phyloP scores from a whole-genome alignment of 2,797 vertebrate genomes.

The Columba guinea region DNA sequence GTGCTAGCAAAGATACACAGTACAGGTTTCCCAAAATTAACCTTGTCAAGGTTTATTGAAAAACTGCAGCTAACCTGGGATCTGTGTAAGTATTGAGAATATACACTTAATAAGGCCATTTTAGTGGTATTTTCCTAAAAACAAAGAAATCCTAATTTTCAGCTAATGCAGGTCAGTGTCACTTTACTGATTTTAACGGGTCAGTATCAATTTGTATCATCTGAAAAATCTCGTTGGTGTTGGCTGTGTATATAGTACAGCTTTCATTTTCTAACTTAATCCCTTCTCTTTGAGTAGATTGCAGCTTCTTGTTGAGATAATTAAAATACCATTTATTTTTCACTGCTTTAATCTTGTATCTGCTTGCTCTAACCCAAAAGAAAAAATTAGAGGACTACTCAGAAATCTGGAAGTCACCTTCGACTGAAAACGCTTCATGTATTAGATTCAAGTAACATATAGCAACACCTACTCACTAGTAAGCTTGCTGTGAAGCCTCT shows the following conservation, averaged over 20 bases:
- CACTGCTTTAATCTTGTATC: not conserved
- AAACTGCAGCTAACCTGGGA: not conserved
- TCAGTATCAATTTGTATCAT: not conserved
- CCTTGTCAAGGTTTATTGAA: not conserved
- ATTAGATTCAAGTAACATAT: not conserved
- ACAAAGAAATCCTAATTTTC: not conserved
- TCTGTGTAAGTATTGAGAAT: not conserved
- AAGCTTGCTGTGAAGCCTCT: not conserved
- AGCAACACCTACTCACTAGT: not conserved
- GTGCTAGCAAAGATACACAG: not conserved
- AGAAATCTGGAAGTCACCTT: not conserved
- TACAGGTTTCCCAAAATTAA: not conserved
- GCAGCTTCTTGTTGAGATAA: not conserved
- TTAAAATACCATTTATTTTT: not conserved
- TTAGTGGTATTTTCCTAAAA: not conserved
- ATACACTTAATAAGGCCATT: not conserved
- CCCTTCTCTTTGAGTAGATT: not conserved
- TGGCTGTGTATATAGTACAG: not conserved
- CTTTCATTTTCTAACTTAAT: not conserved
- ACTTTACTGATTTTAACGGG: not conserved
- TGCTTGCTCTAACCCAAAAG: not conserved
- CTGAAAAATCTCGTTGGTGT: not conserved
- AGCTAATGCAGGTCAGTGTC: not conserved
- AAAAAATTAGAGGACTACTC: not conserved
- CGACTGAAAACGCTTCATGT: not conserved